Evolutionary conservation across 2,888 invertebrate species (phyloP).

Genomic region (Camptogramma bilineatum): DNA sequence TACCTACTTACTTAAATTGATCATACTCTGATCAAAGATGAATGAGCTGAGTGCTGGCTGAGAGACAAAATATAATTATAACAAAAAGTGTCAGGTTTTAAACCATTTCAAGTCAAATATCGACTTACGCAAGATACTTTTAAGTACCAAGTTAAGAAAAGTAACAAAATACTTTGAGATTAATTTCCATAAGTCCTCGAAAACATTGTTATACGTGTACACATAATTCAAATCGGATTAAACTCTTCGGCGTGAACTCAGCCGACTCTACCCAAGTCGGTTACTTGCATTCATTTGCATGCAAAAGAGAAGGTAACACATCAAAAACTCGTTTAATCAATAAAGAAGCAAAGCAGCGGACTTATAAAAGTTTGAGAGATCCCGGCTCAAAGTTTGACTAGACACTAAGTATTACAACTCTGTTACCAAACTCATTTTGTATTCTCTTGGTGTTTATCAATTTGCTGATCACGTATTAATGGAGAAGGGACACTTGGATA

Average conservation of each 20-base stretch:
- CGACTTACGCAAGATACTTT: background rate
- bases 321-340: constrained; percentile 29
- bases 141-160: background rate
- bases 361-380: constrained; percentile 47
- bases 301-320: constrained; percentile 10
- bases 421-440: constrained; percentile 55
- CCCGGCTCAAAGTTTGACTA: constrained; percentile 47
- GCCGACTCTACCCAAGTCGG: background rate
- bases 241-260: background rate
- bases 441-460: constrained; percentile 53
- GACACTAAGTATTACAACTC: constrained; percentile 42
- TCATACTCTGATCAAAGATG: background rate
- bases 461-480: constrained; percentile 45
- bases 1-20: background rate
- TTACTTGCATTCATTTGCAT: constrained; percentile 8
- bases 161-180: background rate
- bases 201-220: background rate
- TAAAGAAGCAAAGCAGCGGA: constrained; percentile 43
- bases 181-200: background rate
- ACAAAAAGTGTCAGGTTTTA: background rate
- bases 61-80: background rate
- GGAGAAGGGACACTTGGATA: constrained; percentile 29
- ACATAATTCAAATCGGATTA: background rate
- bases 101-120: background rate
- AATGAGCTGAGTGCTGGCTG: background rate